A percentile compares a stretch with the other conserved stretches of the same genome.
These are phyloP conservation scores for Neria commutata DNA, from an alignment of 2,888 invertebrate species.

Conservation along the genomic window DNA sequence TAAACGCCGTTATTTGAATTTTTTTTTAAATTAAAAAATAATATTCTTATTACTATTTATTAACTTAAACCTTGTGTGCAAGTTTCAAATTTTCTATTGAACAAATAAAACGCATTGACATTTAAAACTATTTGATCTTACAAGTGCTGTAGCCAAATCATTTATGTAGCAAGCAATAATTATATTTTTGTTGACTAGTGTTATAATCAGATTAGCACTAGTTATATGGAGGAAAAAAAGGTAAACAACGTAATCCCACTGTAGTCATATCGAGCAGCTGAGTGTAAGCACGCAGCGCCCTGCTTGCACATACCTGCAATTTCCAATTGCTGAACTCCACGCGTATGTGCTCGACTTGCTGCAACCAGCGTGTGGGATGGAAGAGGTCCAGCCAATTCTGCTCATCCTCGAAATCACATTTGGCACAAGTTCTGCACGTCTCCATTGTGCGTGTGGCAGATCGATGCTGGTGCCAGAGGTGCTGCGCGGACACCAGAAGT, in stretches of 20 bases:
- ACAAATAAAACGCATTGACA: too few relatives aligned
- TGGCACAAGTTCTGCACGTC: slow-evolving; percentile 57
- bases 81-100: too few relatives aligned
- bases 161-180: not conserved
- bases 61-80: too few relatives aligned
- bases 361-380: slow-evolving; percentile 47
- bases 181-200: not conserved
- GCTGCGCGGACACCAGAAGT: too few relatives aligned
- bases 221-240: not conserved
- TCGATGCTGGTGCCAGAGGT: too few relatives aligned
- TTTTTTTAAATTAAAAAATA: too few relatives aligned
- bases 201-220: not conserved
- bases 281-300: too few relatives aligned
- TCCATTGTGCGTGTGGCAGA: slow-evolving; percentile 41
- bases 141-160: not conserved
- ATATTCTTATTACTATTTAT: too few relatives aligned
- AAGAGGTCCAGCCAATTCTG: slow-evolving; percentile 52
- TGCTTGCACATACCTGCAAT: slow-evolving; percentile 44
- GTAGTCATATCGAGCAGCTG: not conserved
- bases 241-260: not conserved
- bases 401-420: slow-evolving; percentile 54
- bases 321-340: slow-evolving; percentile 51
- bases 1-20: too few relatives aligned
- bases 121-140: too few relatives aligned
- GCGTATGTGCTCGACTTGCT: slow-evolving; percentile 50